phyloP scores from a whole-genome alignment of 2,113 vertebrate species.

The Macroglossus sobrinus region DNA sequence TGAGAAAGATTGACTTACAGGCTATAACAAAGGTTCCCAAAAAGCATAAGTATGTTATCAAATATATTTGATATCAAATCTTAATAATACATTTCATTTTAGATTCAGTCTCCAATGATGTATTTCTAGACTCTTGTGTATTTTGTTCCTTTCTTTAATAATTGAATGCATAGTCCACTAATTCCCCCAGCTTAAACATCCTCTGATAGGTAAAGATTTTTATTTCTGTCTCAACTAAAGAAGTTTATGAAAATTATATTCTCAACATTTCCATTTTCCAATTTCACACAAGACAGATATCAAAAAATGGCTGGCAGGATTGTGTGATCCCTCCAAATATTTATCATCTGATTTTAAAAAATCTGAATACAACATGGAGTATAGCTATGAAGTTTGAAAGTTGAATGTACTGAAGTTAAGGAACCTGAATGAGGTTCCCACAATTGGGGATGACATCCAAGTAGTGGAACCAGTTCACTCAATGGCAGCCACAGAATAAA shows the following conservation, averaged over 20 bases:
- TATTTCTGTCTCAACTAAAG: background rate
- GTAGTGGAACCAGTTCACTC: background rate
- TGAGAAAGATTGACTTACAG: background rate
- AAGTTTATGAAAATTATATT: background rate
- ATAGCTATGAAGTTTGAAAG: background rate
- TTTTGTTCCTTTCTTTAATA: background rate
- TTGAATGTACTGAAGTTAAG: background rate
- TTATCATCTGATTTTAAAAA: background rate
- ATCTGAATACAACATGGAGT: background rate
- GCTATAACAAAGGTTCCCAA: background rate
- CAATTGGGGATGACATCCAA: background rate
- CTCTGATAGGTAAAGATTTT: background rate
- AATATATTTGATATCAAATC: background rate
- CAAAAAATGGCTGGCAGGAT: background rate
- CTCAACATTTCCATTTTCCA: background rate
- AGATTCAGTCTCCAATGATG: background rate
- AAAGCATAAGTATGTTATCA: background rate
- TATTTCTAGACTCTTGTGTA: background rate
- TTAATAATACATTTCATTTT: background rate
- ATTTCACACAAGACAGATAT: background rate
- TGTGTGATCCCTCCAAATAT: background rate
- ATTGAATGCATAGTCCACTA: background rate
- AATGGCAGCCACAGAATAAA: background rate
- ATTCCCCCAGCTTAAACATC: background rate
- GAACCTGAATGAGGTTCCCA: background rate